phyloP scores from a whole-genome alignment of 2,113 vertebrate genomes.

The Okapia johnstoni region DNA sequence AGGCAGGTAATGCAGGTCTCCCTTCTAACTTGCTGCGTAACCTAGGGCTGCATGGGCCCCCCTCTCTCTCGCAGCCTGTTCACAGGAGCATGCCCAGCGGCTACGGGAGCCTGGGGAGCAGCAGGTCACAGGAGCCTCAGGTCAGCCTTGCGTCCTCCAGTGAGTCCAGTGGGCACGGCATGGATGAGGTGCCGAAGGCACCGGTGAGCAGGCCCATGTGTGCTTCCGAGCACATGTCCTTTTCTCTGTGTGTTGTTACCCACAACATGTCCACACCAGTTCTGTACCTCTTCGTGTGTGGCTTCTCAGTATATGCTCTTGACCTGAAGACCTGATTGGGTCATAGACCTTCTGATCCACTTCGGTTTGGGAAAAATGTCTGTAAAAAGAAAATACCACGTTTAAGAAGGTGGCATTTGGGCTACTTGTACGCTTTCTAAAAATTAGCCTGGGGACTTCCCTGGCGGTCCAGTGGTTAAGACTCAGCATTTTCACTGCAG shows the following conservation, averaged over 20 bases:
- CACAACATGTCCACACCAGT: rapidly evolving
- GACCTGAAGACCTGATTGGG: too few relatives aligned
- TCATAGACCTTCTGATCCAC: not conserved
- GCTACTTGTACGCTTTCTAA: not conserved
- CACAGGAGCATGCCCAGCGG: slow-evolving; percentile 89
- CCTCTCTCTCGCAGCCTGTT: slow-evolving; percentile 81
- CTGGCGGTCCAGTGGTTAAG: not conserved
- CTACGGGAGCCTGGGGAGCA: slow-evolving; percentile 90
- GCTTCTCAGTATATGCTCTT: too few relatives aligned
- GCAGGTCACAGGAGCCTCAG: slow-evolving; percentile 88
- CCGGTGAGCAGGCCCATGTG: slow-evolving; percentile 53
- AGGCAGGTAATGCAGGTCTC: rapidly evolving
- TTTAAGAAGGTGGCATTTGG: not conserved
- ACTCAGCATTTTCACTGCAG: not conserved
- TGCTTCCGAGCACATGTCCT: not conserved
- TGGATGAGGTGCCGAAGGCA: slow-evolving; percentile 67
- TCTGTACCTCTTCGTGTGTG: rapidly evolving
- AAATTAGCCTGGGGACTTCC: not conserved
- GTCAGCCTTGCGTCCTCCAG: slow-evolving; percentile 88
- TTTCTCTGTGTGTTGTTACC: rapidly evolving
- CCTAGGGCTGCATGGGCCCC: rapidly evolving
- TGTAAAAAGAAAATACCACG: not conserved
- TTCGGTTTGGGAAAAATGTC: too few relatives aligned
- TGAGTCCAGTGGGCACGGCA: slow-evolving; percentile 81
- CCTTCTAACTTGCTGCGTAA: rapidly evolving